These are phyloP conservation scores for Atractosteus spatula DNA, from an alignment of 2,113 vertebrate genomes.

Conservation along the genomic window DNA sequence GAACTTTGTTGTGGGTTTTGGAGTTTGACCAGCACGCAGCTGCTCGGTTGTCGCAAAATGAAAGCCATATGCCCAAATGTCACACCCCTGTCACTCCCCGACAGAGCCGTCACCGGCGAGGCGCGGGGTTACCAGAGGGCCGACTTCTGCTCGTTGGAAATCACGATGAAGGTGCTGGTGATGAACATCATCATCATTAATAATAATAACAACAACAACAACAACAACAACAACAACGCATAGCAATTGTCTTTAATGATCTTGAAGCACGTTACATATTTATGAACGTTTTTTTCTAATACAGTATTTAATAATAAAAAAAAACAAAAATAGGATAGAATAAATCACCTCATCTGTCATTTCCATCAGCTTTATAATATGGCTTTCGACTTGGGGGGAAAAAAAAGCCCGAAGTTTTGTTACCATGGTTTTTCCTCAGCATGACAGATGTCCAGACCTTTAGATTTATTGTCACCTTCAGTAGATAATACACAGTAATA, in stretches of 20 bases:
- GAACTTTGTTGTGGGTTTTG: conserved; percentile 56
- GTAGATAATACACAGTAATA: conserved; percentile 25
- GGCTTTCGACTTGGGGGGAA: too few relatives aligned
- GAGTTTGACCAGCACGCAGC: conserved; percentile 33
- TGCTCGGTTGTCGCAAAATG: conserved; percentile 35
- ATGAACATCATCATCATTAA: not conserved
- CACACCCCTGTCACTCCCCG: conserved; percentile 39
- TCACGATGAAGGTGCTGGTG: too few relatives aligned
- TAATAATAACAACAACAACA: too few relatives aligned
- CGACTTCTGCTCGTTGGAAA: too few relatives aligned
- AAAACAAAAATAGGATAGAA: too few relatives aligned
- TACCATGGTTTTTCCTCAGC: not conserved
- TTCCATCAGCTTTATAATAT: too few relatives aligned
- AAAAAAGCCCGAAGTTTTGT: too few relatives aligned
- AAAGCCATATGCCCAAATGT: conserved; percentile 55
- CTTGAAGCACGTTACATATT: not conserved
- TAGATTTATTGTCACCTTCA: conserved; percentile 36
- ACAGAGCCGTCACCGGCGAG: conserved; percentile 34
- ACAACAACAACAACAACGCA: too few relatives aligned
- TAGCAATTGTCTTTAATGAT: not conserved
- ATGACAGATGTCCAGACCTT: conserved; percentile 28
- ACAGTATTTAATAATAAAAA: too few relatives aligned
- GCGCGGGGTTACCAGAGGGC: not conserved
- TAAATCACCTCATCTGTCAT: too few relatives aligned
- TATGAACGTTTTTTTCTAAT: too few relatives aligned